These are phyloP conservation scores for Tortricodes alternella DNA, from an alignment of 2,888 invertebrate genomes.

Conservation along the genomic window DNA sequence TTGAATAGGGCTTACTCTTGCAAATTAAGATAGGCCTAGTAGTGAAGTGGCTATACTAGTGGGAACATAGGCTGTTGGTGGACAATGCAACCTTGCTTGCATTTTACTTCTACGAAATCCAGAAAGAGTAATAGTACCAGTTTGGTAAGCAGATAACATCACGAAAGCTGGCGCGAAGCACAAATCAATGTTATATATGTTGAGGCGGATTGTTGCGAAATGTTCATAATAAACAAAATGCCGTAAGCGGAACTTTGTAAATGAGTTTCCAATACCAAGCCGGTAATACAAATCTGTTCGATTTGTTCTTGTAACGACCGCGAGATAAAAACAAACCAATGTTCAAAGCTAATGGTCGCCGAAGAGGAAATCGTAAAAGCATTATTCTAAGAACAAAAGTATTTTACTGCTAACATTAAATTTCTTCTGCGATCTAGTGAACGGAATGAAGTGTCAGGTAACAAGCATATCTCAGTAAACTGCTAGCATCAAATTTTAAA, in stretches of 20 bases:
- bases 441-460: not conserved
- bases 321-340: slow-evolving; percentile 29
- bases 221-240: slow-evolving; percentile 4
- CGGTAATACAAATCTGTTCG: slow-evolving; percentile 27
- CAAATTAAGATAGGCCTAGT: no score
- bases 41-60: no score
- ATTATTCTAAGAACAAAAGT: slow-evolving; percentile 19
- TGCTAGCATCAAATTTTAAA: no score
- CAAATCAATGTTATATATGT: no score
- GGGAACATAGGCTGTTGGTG: no score
- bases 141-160: no score
- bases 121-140: no score
- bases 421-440: not conserved
- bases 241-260: slow-evolving; percentile 5
- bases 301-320: slow-evolving; percentile 30
- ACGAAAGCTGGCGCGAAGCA: no score
- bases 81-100: no score
- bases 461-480: no score
- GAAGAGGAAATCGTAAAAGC: slow-evolving; percentile 23
- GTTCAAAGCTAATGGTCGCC: slow-evolving; percentile 12
- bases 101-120: no score
- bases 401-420: slow-evolving; percentile 18
- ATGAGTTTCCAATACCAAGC: slow-evolving; percentile 29
- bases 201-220: not conserved
- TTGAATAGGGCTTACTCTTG: no score